These are phyloP conservation scores for Mus minutoides DNA, from an alignment of 2,797 vertebrate species.

Conservation along the genomic window DNA sequence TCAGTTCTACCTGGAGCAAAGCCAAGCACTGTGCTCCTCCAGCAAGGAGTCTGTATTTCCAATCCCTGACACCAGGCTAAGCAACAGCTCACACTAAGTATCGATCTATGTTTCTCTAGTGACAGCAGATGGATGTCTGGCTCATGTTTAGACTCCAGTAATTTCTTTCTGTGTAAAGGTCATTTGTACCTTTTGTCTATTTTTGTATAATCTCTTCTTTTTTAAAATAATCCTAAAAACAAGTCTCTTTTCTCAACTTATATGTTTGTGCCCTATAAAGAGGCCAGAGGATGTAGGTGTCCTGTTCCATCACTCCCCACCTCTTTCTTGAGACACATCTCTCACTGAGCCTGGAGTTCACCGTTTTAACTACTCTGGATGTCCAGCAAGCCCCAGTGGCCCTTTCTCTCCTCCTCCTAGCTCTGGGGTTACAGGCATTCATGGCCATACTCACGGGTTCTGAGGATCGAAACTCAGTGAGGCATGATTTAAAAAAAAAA, in stretches of 20 bases:
- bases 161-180: not conserved
- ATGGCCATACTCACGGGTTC: too few species aligned
- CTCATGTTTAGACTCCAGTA: not conserved
- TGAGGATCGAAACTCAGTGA: not conserved
- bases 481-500: not conserved
- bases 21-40: not conserved
- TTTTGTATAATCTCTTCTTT: not conserved
- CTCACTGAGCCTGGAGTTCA: not conserved
- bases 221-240: not conserved
- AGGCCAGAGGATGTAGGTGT: not conserved
- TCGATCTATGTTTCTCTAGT: not conserved
- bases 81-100: not conserved
- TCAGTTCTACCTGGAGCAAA: not conserved
- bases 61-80: not conserved
- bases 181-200: not conserved
- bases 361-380: not conserved
- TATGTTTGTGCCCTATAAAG: too few species aligned
- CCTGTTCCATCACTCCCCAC: not conserved
- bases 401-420: not conserved
- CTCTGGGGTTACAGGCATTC: not conserved
- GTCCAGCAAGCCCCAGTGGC: not conserved
- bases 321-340: not conserved
- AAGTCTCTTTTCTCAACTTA: not conserved
- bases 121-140: not conserved
- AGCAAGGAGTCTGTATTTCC: not conserved